Evolutionary conservation across 1,140 invertebrate genomes (phyloP), one percentile per base, ranked within the genome.

Genomic region (Polypedilum pembai): DNA sequence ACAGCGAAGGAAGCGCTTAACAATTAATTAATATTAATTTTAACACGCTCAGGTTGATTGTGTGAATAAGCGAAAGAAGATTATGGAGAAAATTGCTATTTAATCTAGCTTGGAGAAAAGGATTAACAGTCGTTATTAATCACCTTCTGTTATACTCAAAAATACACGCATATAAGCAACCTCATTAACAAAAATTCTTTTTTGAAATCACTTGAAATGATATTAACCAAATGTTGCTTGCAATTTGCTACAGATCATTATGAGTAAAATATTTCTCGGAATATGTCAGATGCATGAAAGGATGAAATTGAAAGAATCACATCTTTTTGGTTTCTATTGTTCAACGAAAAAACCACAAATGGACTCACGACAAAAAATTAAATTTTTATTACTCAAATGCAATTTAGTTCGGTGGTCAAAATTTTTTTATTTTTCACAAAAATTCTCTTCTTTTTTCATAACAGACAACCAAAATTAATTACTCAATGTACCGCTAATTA

Each of bases 401-500:
- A 33, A 33, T 33, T 33, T 33, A 33, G 24, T 33, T 33, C 24
- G 8, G 40, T 41, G 10, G 41, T 3, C 45, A 56, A 45, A 3
- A 45, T 45, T 8, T 45, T n/a, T 45, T 8, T 45, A 8, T 45
- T 2, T 3, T n/a, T 33, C 24, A 33, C 24, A 33, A 33, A 33
- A 33, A 33, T 3, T 33, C 5, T 33, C 5, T 33, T 33, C 24
- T 33, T 5, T 33, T 33, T 33, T 33, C 24, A 33, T 33, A 33
- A 5, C 24, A 33, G 24, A 33, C 1, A 33, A 33, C 5, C 2
- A 56, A 56, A 56, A 15, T 12, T 56, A 56, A 56, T 56, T 56
- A 56, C 45, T 56, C 45, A n/a, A 56, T 56, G 45, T 56, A n/a
- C 45, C n/a, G 45, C 65, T 69, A 69, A 69, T 69, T 69, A 69